Evolutionary conservation across 1,140 invertebrate genomes (phyloP).

Genomic region (Scylla paramamosain): DNA sequence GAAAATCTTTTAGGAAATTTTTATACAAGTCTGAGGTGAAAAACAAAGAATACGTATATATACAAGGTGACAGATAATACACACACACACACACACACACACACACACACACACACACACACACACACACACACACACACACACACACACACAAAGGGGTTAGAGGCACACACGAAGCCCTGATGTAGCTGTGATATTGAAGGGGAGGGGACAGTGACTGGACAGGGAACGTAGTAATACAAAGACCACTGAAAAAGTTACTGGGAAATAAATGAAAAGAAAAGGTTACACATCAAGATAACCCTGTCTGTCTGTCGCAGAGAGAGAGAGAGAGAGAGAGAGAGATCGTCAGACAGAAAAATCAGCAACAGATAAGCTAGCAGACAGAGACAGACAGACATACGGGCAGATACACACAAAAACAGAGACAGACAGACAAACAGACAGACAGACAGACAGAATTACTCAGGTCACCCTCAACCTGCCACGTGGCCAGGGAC

Average conservation of each 20-base stretch:
- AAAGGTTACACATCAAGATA: background rate
- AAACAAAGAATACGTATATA: background rate
- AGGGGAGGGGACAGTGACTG: background rate
- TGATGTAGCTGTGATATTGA: background rate
- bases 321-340: too few species aligned
- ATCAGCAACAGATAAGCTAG: background rate
- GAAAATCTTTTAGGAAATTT: background rate
- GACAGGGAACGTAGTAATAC: background rate
- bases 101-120: too few species aligned
- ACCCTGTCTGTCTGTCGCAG: background rate
- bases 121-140: too few species aligned
- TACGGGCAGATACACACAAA: background rate
- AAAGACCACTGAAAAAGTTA: background rate
- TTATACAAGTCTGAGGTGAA: background rate
- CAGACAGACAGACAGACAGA: constrained; percentile 17
- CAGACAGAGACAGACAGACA: constrained; percentile 4
- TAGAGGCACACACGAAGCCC: too few species aligned
- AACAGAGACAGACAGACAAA: background rate
- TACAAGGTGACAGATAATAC: background rate
- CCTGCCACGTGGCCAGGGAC: background rate
- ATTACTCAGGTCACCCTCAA: background rate
- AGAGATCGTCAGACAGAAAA: background rate
- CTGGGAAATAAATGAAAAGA: background rate
- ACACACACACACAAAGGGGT: too few species aligned
- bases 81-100: constrained; percentile 23